Base-by-base conservation (phyloP, 1,140 invertebrate genomes). In the Diuraphis noxia region DNA sequence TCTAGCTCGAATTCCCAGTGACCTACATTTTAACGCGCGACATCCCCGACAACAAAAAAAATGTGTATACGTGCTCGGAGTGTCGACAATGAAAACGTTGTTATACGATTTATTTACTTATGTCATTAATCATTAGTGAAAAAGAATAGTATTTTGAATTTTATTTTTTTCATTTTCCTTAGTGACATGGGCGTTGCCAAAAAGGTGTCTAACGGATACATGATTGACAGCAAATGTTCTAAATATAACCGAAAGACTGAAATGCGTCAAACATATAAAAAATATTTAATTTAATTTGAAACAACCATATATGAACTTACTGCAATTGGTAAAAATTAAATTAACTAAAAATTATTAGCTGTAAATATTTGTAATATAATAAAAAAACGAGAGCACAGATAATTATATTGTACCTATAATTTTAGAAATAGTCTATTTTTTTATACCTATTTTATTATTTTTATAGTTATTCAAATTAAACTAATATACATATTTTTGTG, bases 121-220 rank as follows among this genome's bases (percentile, higher is more conserved):
- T n/a, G 43, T 82, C 89, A 91, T 91, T 91, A 91, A 91, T 91
- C 89, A 90, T 72, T 46, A 41, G 25, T 25, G 41, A 6, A 90
- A 46, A 19, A 72, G 7, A 46, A 52, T 81, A 79, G 25, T 90
- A 46, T 90, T 89, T 89, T 81, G 19, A 30, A 77, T 79, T 90
- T 79, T 79, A n/a, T n/a, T 79, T 79, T 38, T 77, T 90, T 81
- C 72, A 46, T 38, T 91, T 79, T 79, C n/a, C 13, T 72, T 91
- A 40, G 43, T 38, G n/a, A 23, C 19, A 90, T 25, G 43, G 89
- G 89, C 89, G 89, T 91, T 91, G 89, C 89, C 89, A 91, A 91
- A 91, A 52, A 43, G 13, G 38, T 81, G 89, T 90, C 88, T 90
- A 63, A 46, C 77, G 0, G 19, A 86, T 40, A 77, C 41, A 40